Evolutionary conservation across 2,797 vertebrate species (phyloP).

Genomic region (Crocodylus rhombifer): DNA sequence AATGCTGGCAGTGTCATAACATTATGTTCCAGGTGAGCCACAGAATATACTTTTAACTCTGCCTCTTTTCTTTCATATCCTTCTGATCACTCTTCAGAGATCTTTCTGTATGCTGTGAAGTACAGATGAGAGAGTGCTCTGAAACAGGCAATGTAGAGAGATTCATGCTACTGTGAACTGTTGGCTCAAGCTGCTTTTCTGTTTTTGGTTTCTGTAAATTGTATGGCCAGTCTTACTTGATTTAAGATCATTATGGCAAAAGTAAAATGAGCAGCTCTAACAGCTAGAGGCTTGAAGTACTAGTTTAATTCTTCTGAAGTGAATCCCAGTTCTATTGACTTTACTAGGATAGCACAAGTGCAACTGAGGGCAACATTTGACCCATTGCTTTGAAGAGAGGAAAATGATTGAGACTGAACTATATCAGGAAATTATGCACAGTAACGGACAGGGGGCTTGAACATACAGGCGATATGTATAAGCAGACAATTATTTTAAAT

Average conservation of each 20-base stretch:
- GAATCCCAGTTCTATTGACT: background rate
- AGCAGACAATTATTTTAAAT: background rate
- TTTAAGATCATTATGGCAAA: background rate
- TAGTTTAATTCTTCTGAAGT: background rate
- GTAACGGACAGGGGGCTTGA: background rate
- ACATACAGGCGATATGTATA: background rate
- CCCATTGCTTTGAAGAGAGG: background rate
- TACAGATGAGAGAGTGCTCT: conserved; percentile 34
- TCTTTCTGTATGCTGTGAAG: conserved; percentile 18
- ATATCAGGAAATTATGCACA: background rate
- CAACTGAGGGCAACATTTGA: background rate
- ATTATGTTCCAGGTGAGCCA: background rate
- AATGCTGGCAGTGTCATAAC: background rate
- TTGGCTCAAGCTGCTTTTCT: background rate
- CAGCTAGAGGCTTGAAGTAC: background rate
- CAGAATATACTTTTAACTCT: background rate
- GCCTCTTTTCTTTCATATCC: background rate
- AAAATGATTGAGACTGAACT: background rate
- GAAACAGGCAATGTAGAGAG: background rate
- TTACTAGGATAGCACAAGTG: background rate
- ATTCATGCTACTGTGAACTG: conserved; percentile 30
- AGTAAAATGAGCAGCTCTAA: background rate
- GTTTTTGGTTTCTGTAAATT: conserved; percentile 18
- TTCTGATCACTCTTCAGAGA: background rate
- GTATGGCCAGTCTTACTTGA: background rate